Percentiles rank a stretch among this genome's conserved stretches.
These are phyloP conservation scores for Prunella strophiata DNA, from an alignment of 2,797 vertebrate species.

Conservation along the genomic window DNA sequence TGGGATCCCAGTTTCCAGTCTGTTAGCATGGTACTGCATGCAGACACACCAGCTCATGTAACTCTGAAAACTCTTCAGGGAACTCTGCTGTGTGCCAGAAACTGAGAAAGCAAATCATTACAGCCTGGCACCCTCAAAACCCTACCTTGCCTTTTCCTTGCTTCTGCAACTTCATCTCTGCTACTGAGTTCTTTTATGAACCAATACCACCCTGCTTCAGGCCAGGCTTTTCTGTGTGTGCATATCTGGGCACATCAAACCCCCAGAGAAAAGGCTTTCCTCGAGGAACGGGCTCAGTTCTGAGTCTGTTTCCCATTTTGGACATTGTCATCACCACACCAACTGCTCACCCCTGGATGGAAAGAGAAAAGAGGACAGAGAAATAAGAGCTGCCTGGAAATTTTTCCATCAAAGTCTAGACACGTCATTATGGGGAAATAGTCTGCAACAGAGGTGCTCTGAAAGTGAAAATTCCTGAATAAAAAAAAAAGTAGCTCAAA, in stretches of 20 bases:
- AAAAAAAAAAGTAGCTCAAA: not conserved
- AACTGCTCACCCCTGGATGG: not conserved
- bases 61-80: not conserved
- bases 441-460: not conserved
- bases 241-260: not conserved
- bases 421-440: fast-evolving
- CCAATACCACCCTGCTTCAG: not conserved
- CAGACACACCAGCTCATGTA: fast-evolving
- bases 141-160: not conserved
- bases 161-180: not conserved
- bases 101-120: not conserved
- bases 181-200: not conserved
- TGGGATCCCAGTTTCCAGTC: not conserved
- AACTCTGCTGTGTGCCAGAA: not conserved
- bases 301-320: not conserved
- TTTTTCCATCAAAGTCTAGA: not conserved
- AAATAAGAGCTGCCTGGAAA: not conserved
- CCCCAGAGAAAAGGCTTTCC: not conserved
- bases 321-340: not conserved
- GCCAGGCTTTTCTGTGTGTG: not conserved
- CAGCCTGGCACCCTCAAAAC: not conserved
- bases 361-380: not conserved
- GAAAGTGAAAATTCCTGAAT: not conserved
- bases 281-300: not conserved
- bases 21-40: not conserved